Percentiles rank a stretch among this genome's conserved stretches.
Conservation (phyloP, 1,140 invertebrate genomes). For the Tetraneura akinire region DNA sequence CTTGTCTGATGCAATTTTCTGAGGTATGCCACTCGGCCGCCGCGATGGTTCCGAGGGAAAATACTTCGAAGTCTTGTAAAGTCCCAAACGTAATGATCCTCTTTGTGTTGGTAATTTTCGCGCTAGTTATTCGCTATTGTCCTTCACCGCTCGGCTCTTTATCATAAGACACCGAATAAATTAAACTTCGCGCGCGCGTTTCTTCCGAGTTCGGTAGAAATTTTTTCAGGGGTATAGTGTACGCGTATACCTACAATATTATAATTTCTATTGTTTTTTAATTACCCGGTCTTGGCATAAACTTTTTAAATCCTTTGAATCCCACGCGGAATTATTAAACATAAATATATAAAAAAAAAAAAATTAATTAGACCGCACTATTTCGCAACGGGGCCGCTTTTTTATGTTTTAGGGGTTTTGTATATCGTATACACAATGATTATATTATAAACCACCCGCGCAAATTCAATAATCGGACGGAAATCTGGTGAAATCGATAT, state of each 20-base stretch:
- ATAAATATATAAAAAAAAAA: too few relatives aligned
- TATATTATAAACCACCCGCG: too few relatives aligned
- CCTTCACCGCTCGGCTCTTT: neutral
- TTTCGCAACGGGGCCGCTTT: too few relatives aligned
- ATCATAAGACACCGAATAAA: conserved; percentile 30
- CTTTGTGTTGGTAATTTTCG: conserved; percentile 37
- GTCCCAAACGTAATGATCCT: conserved; percentile 5
- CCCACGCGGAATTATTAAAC: conserved; percentile 7
- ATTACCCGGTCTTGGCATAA: conserved; percentile 36
- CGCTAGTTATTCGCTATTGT: conserved; percentile 38
- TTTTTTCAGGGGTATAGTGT: conserved; percentile 23
- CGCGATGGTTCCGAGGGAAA: neutral
- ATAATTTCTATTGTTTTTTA: conserved; percentile 41
- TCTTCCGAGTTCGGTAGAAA: neutral
- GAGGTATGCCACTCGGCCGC: neutral
- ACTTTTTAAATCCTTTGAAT: conserved; percentile 45
- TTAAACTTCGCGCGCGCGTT: conserved; percentile 14
- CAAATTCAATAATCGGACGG: too few relatives aligned
- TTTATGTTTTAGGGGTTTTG: neutral
- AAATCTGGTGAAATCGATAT: too few relatives aligned
- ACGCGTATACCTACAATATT: too few relatives aligned
- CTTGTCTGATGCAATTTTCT: conserved; percentile 3
- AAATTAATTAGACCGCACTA: too few relatives aligned
- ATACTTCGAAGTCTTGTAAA: conserved; percentile 27
- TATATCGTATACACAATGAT: neutral